Base-by-base conservation (phyloP, 2,888 invertebrate genomes). In the Ormia ochracea region DNA sequence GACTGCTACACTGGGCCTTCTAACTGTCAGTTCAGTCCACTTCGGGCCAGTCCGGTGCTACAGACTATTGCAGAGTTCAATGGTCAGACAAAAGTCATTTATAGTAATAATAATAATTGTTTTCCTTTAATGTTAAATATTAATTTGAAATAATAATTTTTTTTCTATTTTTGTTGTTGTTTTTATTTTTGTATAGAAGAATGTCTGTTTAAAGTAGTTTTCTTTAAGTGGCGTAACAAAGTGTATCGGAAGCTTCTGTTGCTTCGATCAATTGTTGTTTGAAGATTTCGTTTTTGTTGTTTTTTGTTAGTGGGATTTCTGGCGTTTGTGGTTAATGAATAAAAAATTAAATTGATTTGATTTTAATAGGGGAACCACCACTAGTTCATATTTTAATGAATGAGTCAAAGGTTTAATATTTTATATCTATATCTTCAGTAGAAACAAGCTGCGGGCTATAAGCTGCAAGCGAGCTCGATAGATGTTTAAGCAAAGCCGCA, bases 1-100 rank as follows among this genome's bases (percentile, higher is more conserved):
- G 17, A 50, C 45, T 70, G 52, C 58, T 52, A 52, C 58, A 48
- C 43, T 45, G 41, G 65, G 52, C 77, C 58, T 36, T 59, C 56
- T n/a, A 14, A 48, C 10, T 17, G 36, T 12, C 33, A 45, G 14
- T n/a, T n/a, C n/a, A n/a, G n/a, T n/a, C n/a, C n/a, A 7, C 36
- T 4, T 5, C 3, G 4, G 7, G 6, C 5, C 43, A 0, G 14
- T 10, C 4, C 9, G 14, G n/a, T 23, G 3, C 12, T 10, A 31
- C 10, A 3, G 14, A 38, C 14, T 17, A 17, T 6, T 6, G 14
- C 12, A 12, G 28, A 43, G 70, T 77, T 65, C 52, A 69, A 58
- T 43, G 58, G 48, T 48, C 58, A 65, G 33, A 10, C 9, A 23
- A 17, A 17, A 23, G 26, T 26, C 14, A 26, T 48, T 45, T 28